phyloP scores from a whole-genome alignment of 2,797 vertebrate genomes.

The Leuciscus waleckii region DNA sequence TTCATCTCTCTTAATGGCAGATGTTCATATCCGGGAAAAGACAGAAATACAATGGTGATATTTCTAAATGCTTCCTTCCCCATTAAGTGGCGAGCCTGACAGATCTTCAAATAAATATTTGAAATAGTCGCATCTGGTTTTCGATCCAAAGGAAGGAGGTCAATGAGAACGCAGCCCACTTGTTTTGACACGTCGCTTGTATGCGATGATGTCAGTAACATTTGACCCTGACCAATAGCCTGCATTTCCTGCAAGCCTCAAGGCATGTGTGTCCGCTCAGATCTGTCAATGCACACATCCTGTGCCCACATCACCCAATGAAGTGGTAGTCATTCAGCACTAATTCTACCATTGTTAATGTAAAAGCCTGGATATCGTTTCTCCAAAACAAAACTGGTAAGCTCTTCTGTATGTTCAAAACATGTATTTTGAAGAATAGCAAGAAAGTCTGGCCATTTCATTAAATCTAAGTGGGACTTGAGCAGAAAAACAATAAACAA shows the following conservation, averaged over 20 bases:
- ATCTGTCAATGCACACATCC: slow-evolving; percentile 50
- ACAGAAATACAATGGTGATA: slow-evolving; percentile 35
- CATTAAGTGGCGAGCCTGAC: slow-evolving; percentile 34
- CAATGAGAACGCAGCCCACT: slow-evolving; percentile 29
- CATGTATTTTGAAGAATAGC: not conserved
- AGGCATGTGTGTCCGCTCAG: slow-evolving; percentile 45
- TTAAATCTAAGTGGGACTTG: slow-evolving; percentile 1
- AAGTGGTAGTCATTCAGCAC: slow-evolving; percentile 28
- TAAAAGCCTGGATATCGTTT: slow-evolving; percentile 15
- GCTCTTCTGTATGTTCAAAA: slow-evolving; percentile 11
- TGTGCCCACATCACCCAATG: slow-evolving; percentile 35
- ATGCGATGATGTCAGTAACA: slow-evolving; percentile 37
- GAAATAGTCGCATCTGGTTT: slow-evolving; percentile 45
- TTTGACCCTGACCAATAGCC: slow-evolving; percentile 42
- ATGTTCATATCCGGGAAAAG: slow-evolving; percentile 40
- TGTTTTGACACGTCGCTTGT: slow-evolving; percentile 34
- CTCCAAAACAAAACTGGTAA: slow-evolving; percentile 39
- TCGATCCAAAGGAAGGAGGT: slow-evolving; percentile 29
- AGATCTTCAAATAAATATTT: slow-evolving; percentile 48
- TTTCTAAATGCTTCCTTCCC: slow-evolving; percentile 41
- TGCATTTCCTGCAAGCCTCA: slow-evolving; percentile 44
- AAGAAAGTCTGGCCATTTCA: slow-evolving; percentile 16
- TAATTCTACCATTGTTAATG: slow-evolving; percentile 22
- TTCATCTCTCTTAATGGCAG: slow-evolving; percentile 42
- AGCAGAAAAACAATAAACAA: slow-evolving; percentile 31